Conservation (phyloP, 2,113 vertebrate genomes). For the Megaptera novaeangliae region DNA sequence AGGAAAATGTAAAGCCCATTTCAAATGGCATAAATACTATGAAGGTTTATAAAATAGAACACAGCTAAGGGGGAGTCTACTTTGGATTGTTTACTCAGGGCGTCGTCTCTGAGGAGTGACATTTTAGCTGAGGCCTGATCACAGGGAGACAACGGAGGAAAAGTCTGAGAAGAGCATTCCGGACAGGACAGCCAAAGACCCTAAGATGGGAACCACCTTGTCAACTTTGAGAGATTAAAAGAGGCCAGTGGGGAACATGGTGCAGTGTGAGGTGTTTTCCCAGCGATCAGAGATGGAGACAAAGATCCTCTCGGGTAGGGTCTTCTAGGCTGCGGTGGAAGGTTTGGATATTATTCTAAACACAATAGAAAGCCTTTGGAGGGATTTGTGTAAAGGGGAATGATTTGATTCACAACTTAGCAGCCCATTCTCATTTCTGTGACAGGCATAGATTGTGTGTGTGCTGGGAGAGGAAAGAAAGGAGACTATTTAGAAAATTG, state of each 20-base stretch:
- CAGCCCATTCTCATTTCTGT: not conserved
- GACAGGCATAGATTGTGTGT: not conserved
- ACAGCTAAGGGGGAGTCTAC: not conserved
- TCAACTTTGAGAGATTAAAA: not conserved
- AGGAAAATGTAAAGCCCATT: not conserved
- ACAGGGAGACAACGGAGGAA: not conserved
- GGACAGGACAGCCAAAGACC: not conserved
- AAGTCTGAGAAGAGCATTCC: not conserved
- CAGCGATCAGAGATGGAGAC: not conserved
- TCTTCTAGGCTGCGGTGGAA: not conserved
- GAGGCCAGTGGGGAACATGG: not conserved
- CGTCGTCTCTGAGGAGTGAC: not conserved
- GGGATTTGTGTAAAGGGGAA: not conserved
- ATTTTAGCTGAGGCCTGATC: not conserved
- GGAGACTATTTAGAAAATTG: not conserved
- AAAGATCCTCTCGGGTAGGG: not conserved
- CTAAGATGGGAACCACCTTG: not conserved
- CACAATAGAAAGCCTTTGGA: not conserved
- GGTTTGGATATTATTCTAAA: not conserved
- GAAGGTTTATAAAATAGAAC: not conserved
- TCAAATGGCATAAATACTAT: not conserved
- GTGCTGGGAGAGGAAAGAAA: not conserved
- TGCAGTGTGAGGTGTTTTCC: not conserved
- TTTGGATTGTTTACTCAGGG: not conserved
- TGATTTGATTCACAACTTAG: not conserved